Evolutionary conservation across 1,140 invertebrate species (phyloP).

Genomic region (Epicauta chinensis): DNA sequence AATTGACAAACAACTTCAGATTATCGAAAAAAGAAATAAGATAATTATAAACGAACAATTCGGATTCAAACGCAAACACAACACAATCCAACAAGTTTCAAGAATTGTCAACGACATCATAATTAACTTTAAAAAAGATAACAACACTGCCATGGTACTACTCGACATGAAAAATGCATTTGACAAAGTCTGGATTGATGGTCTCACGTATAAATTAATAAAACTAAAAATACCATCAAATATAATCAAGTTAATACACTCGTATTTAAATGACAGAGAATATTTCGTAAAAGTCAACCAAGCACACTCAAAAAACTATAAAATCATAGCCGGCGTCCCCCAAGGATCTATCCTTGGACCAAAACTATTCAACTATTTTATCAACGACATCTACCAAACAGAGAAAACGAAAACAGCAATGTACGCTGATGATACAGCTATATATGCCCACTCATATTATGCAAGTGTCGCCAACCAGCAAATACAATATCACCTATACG

Average conservation of each 20-base stretch:
- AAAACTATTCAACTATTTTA: constrained; percentile 24
- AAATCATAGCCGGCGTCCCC: constrained; percentile 26
- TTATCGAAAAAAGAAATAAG: constrained; percentile 20
- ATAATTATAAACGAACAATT: constrained; percentile 24
- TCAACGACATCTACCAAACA: constrained; percentile 18
- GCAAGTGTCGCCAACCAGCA: constrained; percentile 4
- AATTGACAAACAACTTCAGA: constrained; percentile 26
- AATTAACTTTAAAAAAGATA: constrained; percentile 13
- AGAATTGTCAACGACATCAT: constrained; percentile 22
- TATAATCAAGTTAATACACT: constrained; percentile 1
- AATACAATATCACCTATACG: constrained; percentile 16
- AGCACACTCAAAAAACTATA: not conserved
- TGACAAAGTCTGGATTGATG: constrained; percentile 32
- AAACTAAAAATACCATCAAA: not conserved
- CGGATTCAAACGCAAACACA: constrained; percentile 22
- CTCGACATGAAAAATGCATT: constrained; percentile 33
- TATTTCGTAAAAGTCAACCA: not conserved
- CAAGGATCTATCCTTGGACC: constrained; percentile 27
- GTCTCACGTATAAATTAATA: constrained; percentile 26
- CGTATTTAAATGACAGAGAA: not conserved
- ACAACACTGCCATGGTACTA: constrained; percentile 21
- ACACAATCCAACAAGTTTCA: constrained; percentile 22
- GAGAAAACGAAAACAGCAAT: constrained; percentile 15
- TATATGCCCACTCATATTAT: constrained; percentile 5
- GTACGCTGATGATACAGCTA: constrained; percentile 31